phyloP scores from a whole-genome alignment of 2,888 invertebrate species.

The Cecidostiba fungosa region DNA sequence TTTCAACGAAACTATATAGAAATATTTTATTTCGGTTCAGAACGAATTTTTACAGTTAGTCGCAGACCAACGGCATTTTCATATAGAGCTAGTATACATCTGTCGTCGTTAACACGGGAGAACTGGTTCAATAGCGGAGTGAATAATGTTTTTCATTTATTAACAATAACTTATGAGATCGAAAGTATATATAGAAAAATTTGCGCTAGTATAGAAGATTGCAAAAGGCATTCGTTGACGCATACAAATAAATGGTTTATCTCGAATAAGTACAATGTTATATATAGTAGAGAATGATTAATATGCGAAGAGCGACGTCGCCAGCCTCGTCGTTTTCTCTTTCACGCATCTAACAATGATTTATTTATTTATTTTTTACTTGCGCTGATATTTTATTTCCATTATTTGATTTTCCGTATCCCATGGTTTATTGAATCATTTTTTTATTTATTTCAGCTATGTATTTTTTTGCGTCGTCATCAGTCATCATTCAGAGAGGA shows the following conservation, averaged over 20 bases:
- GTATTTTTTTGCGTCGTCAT: constrained; percentile 31
- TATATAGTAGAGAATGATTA: constrained; percentile 49
- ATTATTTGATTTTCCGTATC: constrained; percentile 58
- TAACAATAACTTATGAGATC: constrained; percentile 46
- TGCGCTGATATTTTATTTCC: constrained; percentile 36
- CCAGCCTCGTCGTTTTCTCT: constrained; percentile 57
- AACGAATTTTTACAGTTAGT: constrained; percentile 62
- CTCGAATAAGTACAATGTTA: constrained; percentile 52
- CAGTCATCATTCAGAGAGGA: constrained; percentile 51
- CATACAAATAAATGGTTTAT: constrained; percentile 43
- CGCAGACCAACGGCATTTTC: constrained; percentile 57
- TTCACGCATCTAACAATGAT: constrained; percentile 53
- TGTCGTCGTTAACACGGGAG: constrained; percentile 43
- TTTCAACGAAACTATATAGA: constrained; percentile 59
- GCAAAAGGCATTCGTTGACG: constrained; percentile 62
- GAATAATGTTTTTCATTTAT: constrained; percentile 31
- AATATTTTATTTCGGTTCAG: constrained; percentile 51
- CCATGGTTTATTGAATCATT: constrained; percentile 24
- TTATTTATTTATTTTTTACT: constrained; percentile 35
- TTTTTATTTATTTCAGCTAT: not conserved
- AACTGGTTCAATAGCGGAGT: constrained; percentile 30
- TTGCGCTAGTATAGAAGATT: constrained; percentile 61
- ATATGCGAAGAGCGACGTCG: constrained; percentile 61
- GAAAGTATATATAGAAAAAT: constrained; percentile 60
- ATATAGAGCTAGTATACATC: constrained; percentile 53